Percentiles rank a stretch among this genome's conserved stretches.
phyloP scores from a whole-genome alignment of 2,113 vertebrate species.

The Clarias gariepinus region DNA sequence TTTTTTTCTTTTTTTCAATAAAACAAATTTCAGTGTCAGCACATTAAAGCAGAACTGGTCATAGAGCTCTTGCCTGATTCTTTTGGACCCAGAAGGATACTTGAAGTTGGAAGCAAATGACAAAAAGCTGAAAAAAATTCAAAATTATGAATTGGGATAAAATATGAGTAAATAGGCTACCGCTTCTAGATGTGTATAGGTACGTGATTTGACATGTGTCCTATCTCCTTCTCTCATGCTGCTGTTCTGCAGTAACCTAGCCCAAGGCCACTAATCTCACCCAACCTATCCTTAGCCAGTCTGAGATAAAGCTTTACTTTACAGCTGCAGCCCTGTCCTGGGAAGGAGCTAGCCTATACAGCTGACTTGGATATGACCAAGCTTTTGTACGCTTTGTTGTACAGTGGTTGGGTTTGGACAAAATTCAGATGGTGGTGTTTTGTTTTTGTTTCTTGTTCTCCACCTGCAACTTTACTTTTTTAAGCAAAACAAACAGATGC shows the following conservation, averaged over 20 bases:
- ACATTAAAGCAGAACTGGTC: background rate
- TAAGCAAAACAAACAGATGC: background rate
- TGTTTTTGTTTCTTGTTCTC: background rate
- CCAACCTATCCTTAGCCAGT: slow-evolving; percentile 30
- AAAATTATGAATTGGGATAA: background rate
- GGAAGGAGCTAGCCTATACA: slow-evolving; percentile 28
- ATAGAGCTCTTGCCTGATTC: background rate
- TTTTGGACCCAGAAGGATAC: background rate
- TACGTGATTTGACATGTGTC: slow-evolving; percentile 27
- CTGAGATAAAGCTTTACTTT: slow-evolving; percentile 18
- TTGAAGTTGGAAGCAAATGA: no score
- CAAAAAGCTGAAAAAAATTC: background rate
- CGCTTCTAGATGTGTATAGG: background rate
- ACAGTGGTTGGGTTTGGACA: background rate
- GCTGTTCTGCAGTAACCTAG: slow-evolving; percentile 35
- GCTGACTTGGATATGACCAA: slow-evolving; percentile 19
- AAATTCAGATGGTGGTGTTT: background rate
- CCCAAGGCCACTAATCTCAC: slow-evolving; percentile 49
- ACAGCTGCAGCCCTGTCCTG: slow-evolving; percentile 30
- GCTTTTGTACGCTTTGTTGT: background rate
- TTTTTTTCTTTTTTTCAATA: background rate
- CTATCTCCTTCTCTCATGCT: slow-evolving; percentile 50
- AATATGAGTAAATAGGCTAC: background rate
- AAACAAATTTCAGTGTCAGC: background rate
- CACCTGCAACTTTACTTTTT: background rate